Base-by-base conservation (phyloP, 2,888 invertebrate species). In the Eupithecia pulchellata region DNA sequence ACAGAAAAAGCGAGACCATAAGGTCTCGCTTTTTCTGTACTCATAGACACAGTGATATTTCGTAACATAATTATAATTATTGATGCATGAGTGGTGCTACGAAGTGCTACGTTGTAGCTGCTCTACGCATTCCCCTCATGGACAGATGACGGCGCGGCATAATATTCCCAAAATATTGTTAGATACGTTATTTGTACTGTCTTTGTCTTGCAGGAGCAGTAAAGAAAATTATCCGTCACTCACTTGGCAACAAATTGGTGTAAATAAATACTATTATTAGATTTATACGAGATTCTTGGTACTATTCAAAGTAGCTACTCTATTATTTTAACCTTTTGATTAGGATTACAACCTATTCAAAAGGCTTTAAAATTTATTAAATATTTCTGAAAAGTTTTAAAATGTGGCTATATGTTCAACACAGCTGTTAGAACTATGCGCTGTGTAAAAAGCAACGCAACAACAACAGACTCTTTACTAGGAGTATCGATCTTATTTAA, bases 401-500 rank as follows among this genome's bases (percentile, higher is more conserved):
- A n/a, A n/a, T n/a, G n/a, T n/a, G n/a, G n/a, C n/a, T n/a, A n/a
- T n/a, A n/a, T n/a, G n/a, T n/a, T 13, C 6, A 29, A 57, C 57
- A 5, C 20, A 34, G 27, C 65, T 57, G 20, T 6, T 36, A 3
- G 3, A 27, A 9, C 2, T 39, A n/a, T 57, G 17, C 0, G 13
- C 69, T 64, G 42, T 69, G 60, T 32, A 20, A 66, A 66, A 52
- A 69, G 73, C 69, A 68, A 66, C 64, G 65, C 68, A 68, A 73
- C 75, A 74, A 74, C 75, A 70, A 47, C 20, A 65, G 65, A 13
- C 47, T 52, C 66, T 76, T 68, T 75, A 71, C 65, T 71, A 76
- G 27, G 57, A 57, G 57, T 57, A 29, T 79, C 71, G 75, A 77
- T 75, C 71, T 73, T 69, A 67, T 79, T 79, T 78, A 78, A 77